These are phyloP conservation scores for Glossophaga mutica DNA, from an alignment of 2,797 vertebrate genomes.

Conservation along the genomic window DNA sequence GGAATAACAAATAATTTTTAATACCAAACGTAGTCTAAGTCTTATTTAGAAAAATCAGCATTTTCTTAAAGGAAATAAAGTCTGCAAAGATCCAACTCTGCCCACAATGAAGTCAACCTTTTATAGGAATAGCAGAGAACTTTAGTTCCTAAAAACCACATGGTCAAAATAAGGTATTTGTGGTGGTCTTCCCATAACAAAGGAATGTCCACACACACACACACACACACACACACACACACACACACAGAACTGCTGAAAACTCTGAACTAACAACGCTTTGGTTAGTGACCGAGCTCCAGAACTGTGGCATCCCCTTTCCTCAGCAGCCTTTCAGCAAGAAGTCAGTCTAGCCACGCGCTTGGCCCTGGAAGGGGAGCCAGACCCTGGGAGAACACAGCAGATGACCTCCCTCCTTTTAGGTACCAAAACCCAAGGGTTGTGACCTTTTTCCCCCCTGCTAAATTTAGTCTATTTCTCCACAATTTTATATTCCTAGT, in stretches of 20 bases:
- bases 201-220: neutral
- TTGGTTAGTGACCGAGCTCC: neutral
- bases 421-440: neutral
- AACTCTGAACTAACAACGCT: neutral
- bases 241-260: neutral
- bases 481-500: neutral
- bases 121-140: neutral
- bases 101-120: neutral
- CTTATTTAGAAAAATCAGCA: neutral
- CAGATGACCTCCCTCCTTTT: neutral
- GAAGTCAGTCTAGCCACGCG: neutral
- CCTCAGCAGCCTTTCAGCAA: neutral
- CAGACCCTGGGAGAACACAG: neutral
- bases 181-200: neutral
- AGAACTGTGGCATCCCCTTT: neutral
- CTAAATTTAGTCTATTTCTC: neutral
- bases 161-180: neutral
- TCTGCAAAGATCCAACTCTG: slow-evolving; percentile 2
- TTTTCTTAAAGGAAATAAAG: slow-evolving; percentile 27
- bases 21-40: neutral
- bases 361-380: neutral
- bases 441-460: neutral
- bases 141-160: neutral
- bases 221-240: neutral
- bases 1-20: neutral